A percentile compares a stretch with the other conserved stretches of the same genome.
phyloP scores from a whole-genome alignment of 2,888 invertebrate species.

The Drosophila algonquin region DNA sequence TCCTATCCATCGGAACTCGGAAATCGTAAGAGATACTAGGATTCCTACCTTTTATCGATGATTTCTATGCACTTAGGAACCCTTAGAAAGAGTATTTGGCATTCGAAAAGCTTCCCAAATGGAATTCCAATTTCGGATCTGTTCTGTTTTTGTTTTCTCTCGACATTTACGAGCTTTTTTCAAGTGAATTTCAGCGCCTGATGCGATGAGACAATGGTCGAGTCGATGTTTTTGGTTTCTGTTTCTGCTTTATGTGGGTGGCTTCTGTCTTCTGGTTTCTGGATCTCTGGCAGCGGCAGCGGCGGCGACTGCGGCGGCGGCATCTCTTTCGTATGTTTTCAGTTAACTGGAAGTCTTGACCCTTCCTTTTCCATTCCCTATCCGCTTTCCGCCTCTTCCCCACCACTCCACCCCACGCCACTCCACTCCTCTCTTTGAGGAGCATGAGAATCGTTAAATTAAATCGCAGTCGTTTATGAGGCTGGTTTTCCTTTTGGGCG shows the following conservation, averaged over 20 bases:
- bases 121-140: constrained; percentile 35
- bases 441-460: constrained; percentile 76
- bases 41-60: neutral
- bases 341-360: constrained; percentile 55
- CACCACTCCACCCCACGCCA: neutral
- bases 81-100: constrained; percentile 44
- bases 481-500: constrained; percentile 75
- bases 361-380: constrained; percentile 44
- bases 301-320: constrained; percentile 24
- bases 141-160: constrained; percentile 27
- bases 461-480: constrained; percentile 77
- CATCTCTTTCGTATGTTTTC: constrained; percentile 52
- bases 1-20: neutral
- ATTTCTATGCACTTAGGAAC: no score
- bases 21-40: neutral
- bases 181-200: constrained; percentile 75
- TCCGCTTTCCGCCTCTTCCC: no score
- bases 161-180: constrained; percentile 65
- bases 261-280: constrained; percentile 48
- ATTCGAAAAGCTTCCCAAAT: constrained; percentile 26
- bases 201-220: constrained; percentile 57
- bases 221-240: constrained; percentile 48
- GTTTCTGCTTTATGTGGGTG: constrained; percentile 75
- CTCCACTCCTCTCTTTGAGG: neutral
- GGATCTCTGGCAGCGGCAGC: neutral